These are phyloP conservation scores for Octonoba sinensis DNA, from an alignment of 2,888 invertebrate genomes.

Conservation along the genomic window DNA sequence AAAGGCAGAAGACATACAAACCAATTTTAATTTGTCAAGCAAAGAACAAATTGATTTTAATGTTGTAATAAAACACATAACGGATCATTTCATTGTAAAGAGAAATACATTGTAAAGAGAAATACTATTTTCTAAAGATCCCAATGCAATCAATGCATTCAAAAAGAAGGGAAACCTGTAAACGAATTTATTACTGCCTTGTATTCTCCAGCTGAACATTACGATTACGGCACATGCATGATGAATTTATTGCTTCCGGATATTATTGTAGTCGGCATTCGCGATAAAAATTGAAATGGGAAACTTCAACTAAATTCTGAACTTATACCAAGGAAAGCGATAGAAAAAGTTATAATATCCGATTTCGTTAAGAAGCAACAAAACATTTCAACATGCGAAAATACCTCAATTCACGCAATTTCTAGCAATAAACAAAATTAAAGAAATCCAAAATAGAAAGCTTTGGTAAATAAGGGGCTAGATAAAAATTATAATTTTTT, in stretches of 20 bases:
- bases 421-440: too few relatives aligned
- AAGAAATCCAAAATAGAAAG: too few relatives aligned
- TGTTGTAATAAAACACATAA: slow-evolving; percentile 49
- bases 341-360: neutral
- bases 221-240: slow-evolving; percentile 57
- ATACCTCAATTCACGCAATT: too few relatives aligned
- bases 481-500: too few relatives aligned
- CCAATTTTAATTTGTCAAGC: neutral
- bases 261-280: slow-evolving; percentile 64
- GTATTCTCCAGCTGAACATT: slow-evolving; percentile 62
- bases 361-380: too few relatives aligned
- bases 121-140: slow-evolving; percentile 65
- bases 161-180: slow-evolving; percentile 35
- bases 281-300: slow-evolving; percentile 50
- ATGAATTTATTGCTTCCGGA: slow-evolving; percentile 65
- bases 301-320: slow-evolving; percentile 53
- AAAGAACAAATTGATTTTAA: slow-evolving; percentile 40
- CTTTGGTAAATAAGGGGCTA: too few relatives aligned
- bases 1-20: neutral
- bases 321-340: slow-evolving; percentile 44
- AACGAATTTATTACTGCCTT: slow-evolving; percentile 63
- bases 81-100: slow-evolving; percentile 57
- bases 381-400: too few relatives aligned
- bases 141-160: slow-evolving; percentile 49
- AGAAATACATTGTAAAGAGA: too few relatives aligned